Evolutionary conservation across 2,113 vertebrate genomes (phyloP).

Genomic region (Rousettus leschenaultii): DNA sequence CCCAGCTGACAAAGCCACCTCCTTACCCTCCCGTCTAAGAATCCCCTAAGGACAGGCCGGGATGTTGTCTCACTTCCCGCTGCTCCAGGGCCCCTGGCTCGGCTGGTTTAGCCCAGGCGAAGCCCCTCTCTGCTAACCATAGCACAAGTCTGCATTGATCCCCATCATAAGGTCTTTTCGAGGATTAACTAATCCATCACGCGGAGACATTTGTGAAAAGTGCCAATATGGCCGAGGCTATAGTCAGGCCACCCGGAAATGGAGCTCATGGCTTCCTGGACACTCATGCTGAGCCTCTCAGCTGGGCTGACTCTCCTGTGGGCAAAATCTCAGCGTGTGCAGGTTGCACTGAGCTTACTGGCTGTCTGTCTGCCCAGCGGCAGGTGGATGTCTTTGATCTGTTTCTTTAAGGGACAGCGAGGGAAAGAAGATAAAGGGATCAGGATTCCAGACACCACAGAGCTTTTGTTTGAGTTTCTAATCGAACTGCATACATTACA

Average conservation of each 20-base stretch:
- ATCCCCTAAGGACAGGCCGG: background rate
- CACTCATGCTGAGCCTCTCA: background rate
- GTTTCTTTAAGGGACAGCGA: conserved; percentile 32
- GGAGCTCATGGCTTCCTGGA: background rate
- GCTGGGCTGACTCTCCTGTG: background rate
- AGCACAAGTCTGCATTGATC: background rate
- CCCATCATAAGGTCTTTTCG: background rate
- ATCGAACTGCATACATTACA: conserved; percentile 30
- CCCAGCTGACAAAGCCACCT: background rate
- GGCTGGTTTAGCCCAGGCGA: background rate
- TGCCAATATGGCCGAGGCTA: background rate
- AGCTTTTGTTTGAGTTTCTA: conserved; percentile 58
- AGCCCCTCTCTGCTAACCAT: background rate
- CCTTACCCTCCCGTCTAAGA: background rate
- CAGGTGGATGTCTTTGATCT: background rate
- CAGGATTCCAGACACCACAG: background rate
- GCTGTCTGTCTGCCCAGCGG: background rate
- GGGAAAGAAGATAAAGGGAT: conserved; percentile 27
- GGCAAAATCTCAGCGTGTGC: background rate
- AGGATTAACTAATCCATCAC: background rate
- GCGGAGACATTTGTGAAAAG: background rate
- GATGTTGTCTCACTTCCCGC: background rate
- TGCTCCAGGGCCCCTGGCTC: background rate
- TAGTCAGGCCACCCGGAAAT: background rate
- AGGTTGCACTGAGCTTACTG: background rate